A percentile compares a stretch with the other conserved stretches of the same genome.
Conservation (phyloP, 1,140 invertebrate genomes). For the Ceratina calcarata region DNA sequence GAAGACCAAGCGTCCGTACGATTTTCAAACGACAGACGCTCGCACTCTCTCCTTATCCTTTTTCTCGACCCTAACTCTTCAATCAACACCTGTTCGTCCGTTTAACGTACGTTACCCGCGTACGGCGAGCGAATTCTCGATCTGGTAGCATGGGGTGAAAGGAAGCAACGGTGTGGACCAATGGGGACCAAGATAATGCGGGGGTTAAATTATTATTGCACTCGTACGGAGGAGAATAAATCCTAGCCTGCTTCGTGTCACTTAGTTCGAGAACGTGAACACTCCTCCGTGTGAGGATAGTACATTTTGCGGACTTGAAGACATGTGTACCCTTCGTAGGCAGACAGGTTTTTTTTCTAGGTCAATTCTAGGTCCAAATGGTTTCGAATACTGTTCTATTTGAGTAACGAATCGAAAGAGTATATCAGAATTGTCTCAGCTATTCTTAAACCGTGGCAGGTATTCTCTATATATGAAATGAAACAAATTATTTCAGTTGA, state of each 20-base stretch:
- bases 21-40: background rate
- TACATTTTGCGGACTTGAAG: no score
- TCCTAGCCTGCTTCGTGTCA: constrained; percentile 53
- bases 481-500: no score
- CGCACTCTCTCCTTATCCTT: background rate
- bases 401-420: no score
- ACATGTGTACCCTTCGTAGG: no score
- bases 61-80: constrained; percentile 1
- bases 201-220: constrained; percentile 56
- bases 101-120: constrained; percentile 33
- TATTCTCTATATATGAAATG: no score
- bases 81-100: constrained; percentile 54
- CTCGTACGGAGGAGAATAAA: constrained; percentile 59
- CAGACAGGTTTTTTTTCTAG: no score
- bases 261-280: background rate
- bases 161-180: background rate
- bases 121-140: constrained; percentile 50
- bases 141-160: constrained; percentile 4
- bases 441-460: no score
- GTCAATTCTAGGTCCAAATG: no score
- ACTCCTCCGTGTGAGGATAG: no score
- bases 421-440: no score
- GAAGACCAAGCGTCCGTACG: background rate
- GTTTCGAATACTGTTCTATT: no score
- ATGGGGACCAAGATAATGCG: constrained; percentile 8